Evolutionary conservation across 2,888 invertebrate species (phyloP), one percentile per base, ranked within the genome.

Genomic region (Lissocephala sabroskyi): DNA sequence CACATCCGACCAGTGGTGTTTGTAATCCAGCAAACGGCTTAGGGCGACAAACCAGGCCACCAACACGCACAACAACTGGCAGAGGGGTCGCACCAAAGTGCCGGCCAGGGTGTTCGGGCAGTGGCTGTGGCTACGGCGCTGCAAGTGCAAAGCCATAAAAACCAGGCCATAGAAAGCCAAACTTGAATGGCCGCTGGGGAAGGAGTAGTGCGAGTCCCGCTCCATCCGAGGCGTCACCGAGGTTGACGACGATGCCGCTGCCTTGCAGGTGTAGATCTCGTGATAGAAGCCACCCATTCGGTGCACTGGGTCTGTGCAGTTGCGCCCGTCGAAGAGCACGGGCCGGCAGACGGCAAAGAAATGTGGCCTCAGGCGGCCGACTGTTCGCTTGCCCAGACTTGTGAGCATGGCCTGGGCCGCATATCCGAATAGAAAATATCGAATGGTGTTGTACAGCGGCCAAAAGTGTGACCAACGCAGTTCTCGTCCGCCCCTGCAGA

Each of bases 1-100:
- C 3, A 97, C 97, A 85, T 98, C 98, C 81, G 95, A 96, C 95
- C 96, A 97, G 81, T 98, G 97, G 85, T 98, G 98, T 84, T 97
- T 97, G 87, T 97, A 95, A 86, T 98, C 95, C 6, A 95, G 94
- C 36, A 98, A 90, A 42, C 98, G 88, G 52, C 95, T 92, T 86
- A 97, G 88, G 39, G 92, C 91, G 3, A 94, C 94, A 84, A 89
- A 94, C 88, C 92, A 90, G 28, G 96, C 92, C 81, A 93, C 84
- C 79, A 91, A 86, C 57, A 97, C 84, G 45, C 92, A 89, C 11
- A 91, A 61, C 79, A 93, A 90, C 86, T 98, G 97, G 44, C 65
- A 33, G 26, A 63, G n/a, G 7, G 64, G 54, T 7, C 62, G 52
- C 44, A 73, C 32, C 19, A 73, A 29, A 26, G 52, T 60, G 30